Evolutionary conservation across 2,888 invertebrate species (phyloP).

Genomic region (Acanthopleura granulata): DNA sequence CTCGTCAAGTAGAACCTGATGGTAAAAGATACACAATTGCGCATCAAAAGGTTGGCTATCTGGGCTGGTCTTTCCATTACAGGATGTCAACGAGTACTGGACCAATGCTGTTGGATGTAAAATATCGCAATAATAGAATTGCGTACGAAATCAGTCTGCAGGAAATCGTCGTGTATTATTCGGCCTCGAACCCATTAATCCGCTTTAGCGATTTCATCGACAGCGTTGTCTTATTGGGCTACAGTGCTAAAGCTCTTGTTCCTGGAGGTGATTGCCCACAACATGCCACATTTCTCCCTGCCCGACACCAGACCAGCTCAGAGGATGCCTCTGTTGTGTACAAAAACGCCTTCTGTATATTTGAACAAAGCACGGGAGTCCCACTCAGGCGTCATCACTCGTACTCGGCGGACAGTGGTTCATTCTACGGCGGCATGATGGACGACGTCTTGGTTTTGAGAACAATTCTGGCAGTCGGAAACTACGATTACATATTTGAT

Average conservation of each 20-base stretch:
- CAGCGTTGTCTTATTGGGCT: conserved; percentile 28
- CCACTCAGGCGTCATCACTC: conserved; percentile 31
- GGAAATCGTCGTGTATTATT: conserved; percentile 35
- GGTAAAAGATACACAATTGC: conserved; percentile 35
- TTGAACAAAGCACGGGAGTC: conserved; percentile 30
- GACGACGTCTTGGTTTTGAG: conserved; percentile 29
- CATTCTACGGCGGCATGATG: conserved; percentile 27
- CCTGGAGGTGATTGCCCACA: conserved; percentile 36
- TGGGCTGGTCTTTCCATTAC: conserved; percentile 41
- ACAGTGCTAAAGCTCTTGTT: conserved; percentile 21
- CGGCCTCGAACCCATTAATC: conserved; percentile 26
- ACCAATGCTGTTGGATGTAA: conserved; percentile 28
- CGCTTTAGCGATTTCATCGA: conserved; percentile 28
- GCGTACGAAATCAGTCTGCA: conserved; percentile 42
- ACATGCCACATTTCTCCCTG: conserved; percentile 28
- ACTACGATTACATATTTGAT: conserved; percentile 37
- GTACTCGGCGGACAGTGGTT: background rate
- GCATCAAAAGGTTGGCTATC: conserved; percentile 30
- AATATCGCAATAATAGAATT: conserved; percentile 31
- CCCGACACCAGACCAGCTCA: conserved; percentile 22
- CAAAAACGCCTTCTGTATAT: conserved; percentile 30
- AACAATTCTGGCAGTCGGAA: conserved; percentile 26
- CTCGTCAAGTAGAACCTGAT: conserved; percentile 33
- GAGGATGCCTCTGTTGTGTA: background rate
- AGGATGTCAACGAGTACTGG: conserved; percentile 30